Base-by-base conservation (phyloP, 2,888 invertebrate genomes). In the Molanna angustata region DNA sequence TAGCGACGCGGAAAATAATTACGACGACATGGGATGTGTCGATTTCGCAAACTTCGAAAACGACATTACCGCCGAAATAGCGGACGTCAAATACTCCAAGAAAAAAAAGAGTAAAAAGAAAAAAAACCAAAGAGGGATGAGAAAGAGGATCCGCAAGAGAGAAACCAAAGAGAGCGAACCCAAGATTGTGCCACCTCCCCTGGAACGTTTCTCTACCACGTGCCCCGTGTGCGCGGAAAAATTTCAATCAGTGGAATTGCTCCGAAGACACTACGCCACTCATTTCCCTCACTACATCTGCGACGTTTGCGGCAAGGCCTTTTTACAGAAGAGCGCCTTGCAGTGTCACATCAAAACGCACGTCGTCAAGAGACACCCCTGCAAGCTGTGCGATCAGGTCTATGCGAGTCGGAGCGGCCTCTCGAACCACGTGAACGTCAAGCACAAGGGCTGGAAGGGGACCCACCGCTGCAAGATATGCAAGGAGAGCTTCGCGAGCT, bases 361-460 rank as follows among this genome's bases (percentile, higher is more conserved):
- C 13, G 6, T 19, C 2, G n/a, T 4, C 19, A 17, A 4, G 14
- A 16, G 46, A 18, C 32, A 33, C 1, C 2, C 33, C 7, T 46
- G 46, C 21, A 33, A 46, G 18, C 7, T 46, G 33, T 46, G 46
- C 17, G 4, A 17, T 4, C 31, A 33, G 18, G n/a, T 33, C 3
- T 46, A 46, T 17, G 33, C 31, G 9, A 33, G 9, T 18, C 21
- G 31, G 16, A 33, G 18, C 18, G 16, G 14, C 19, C 31, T 46
- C 1, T n/a, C 11, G 13, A 17, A 31, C n/a, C 46, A 46, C 14
- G 1, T 33, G 4, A 31, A 33, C 2, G 33, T 18, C 9, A 9
- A 3, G 2, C 46, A 46, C 33, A 6, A 46, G 14, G 46, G 46
- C 7, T 19, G 19, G 18, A 46, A 46, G 33, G n/a, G n/a, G n/a